Evolutionary conservation across 1,140 invertebrate genomes (phyloP), one percentile per base, ranked within the genome.

Genomic region (Lordiphosa clarofinis): DNA sequence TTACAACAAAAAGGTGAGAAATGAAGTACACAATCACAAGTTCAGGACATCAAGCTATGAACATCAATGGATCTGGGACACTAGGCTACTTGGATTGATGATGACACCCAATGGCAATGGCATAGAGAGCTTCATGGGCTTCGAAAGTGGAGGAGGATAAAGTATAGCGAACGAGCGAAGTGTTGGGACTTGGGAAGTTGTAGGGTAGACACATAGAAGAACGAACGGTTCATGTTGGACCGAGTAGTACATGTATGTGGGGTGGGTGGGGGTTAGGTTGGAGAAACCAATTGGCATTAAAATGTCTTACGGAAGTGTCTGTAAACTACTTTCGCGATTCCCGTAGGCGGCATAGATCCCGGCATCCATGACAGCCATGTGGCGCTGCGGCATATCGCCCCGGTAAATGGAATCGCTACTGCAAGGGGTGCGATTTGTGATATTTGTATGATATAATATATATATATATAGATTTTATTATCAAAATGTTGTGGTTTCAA

Each of bases 371-470:
- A 67, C 44, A 73, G 73, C 71, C 65, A 55, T 71, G 58, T 74
- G 75, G 43, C 66, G 74, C 48, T 71, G 73, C 37, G 76, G 88
- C 87, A 91, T 90, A 90, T 93, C 92, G 87, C 92, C 92, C 90
- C 92, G 93, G 92, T 91, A 93, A 92, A 88, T 81, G 39, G 69
- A 57, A 64, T 84, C 82, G 73, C 86, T 86, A 79, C 69, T 73
- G 68, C 68, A 48, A 24, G 15, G 21, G 9, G 62, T 66, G 63
- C 64, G 63, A 54, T 53, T 36, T 38, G 56, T 67, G 19, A 56
- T 15, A 52, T 52, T 24, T 56, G 49, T 61, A 36, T 21, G 19
- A 15, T n/a, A 43, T 68, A 36, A 48, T 13, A 43, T 12, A 43
- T 56, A 39, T 46, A 31, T 38, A 62, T 62, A 46, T 43, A 43